phyloP scores from a whole-genome alignment of 2,888 invertebrate genomes.

The Strigamia transsilvanica region DNA sequence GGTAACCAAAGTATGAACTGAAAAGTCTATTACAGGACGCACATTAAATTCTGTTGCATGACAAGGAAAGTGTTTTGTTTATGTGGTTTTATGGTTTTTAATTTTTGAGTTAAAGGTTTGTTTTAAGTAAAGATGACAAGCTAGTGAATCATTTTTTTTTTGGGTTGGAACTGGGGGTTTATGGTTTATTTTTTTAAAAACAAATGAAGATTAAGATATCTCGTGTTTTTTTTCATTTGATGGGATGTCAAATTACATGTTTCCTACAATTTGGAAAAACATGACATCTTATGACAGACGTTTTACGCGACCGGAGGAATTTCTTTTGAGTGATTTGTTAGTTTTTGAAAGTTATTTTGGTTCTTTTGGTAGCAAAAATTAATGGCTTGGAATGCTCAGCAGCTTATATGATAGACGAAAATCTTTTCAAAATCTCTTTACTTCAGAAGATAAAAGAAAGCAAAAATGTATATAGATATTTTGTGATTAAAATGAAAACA shows the following conservation, averaged over 20 bases:
- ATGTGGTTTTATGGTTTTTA: background rate
- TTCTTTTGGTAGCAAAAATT: conserved; percentile 23
- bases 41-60: background rate
- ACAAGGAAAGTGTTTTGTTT: too few relatives aligned
- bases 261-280: conserved; percentile 29
- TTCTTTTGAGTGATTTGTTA: conserved; percentile 37
- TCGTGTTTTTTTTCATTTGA: conserved; percentile 22
- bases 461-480: too few relatives aligned
- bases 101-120: background rate
- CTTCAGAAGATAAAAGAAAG: background rate
- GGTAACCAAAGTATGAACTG: background rate
- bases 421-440: conserved; percentile 21
- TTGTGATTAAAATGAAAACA: background rate
- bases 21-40: background rate
- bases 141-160: background rate
- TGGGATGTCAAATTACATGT: conserved; percentile 33
- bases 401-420: background rate
- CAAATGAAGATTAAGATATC: conserved; percentile 16
- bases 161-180: background rate
- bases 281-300: conserved; percentile 12
- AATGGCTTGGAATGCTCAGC: conserved; percentile 23
- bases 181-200: background rate
- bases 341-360: conserved; percentile 40
- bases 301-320: conserved; percentile 19
- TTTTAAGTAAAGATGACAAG: background rate